These are phyloP conservation scores for Apodemus agrarius DNA, from an alignment of 2,797 vertebrate species.

Conservation along the genomic window DNA sequence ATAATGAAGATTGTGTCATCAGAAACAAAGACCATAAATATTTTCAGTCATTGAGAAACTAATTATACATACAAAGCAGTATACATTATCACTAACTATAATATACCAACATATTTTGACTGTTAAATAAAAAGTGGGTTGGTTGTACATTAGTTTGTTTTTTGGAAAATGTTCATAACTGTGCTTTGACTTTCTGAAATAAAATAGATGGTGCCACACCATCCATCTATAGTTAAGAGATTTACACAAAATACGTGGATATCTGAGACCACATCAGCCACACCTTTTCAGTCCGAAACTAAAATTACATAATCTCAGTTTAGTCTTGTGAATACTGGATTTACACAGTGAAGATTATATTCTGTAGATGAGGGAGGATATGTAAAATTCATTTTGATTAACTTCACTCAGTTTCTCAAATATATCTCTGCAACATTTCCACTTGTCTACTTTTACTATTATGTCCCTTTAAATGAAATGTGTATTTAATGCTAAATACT, in stretches of 20 bases:
- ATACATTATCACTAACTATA: not conserved
- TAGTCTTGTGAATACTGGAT: not conserved
- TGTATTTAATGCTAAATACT: not conserved
- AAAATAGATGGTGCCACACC: not conserved
- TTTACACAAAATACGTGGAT: not conserved
- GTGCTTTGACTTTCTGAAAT: not conserved
- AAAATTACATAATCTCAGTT: not conserved
- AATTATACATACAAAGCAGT: not conserved
- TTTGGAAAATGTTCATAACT: not conserved
- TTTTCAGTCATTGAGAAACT: constrained; percentile 67
- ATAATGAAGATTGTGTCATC: constrained; percentile 27
- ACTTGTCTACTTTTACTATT: not conserved
- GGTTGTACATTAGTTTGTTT: not conserved
- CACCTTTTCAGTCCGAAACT: not conserved
- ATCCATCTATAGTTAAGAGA: rapidly evolving
- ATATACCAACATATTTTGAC: not conserved
- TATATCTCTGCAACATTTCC: not conserved
- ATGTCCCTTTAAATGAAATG: not conserved
- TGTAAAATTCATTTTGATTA: not conserved
- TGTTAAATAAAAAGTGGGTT: not conserved
- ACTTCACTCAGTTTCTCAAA: constrained; percentile 26
- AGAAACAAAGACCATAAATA: constrained; percentile 51
- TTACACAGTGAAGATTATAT: not conserved
- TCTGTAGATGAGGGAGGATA: not conserved
- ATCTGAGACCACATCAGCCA: not conserved